These are phyloP conservation scores for Apodemus sylvaticus DNA, from an alignment of 2,113 vertebrate species.

Conservation along the genomic window DNA sequence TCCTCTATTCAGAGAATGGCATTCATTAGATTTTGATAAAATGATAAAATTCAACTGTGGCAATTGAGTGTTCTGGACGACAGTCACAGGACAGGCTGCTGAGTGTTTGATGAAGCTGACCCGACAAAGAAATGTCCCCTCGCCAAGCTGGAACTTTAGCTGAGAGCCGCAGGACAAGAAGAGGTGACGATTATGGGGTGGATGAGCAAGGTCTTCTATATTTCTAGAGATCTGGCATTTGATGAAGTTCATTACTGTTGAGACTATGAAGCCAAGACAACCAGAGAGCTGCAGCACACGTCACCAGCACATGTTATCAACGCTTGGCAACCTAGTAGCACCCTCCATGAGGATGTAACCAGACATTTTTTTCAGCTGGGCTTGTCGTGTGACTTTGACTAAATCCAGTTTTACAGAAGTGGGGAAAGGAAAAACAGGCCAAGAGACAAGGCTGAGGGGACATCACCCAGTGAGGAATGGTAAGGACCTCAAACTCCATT, in stretches of 20 bases:
- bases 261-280: not conserved
- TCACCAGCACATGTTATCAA: not conserved
- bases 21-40: constrained; percentile 36
- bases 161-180: not conserved
- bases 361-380: not conserved
- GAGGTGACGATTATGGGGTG: not conserved
- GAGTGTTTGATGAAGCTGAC: not conserved
- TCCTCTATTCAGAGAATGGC: constrained; percentile 2
- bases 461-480: not conserved
- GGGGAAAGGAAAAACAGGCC: not conserved
- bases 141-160: not conserved
- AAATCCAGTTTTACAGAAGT: not conserved
- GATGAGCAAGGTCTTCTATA: not conserved
- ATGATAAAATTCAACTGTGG: constrained; percentile 28
- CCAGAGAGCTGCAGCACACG: not conserved
- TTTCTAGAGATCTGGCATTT: not conserved
- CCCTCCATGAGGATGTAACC: not conserved
- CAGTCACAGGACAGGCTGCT: not conserved
- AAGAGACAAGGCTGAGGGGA: not conserved
- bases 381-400: not conserved
- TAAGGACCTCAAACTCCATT: not conserved
- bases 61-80: not conserved
- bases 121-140: not conserved
- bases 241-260: not conserved
- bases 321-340: not conserved